Conservation (phyloP, 1,140 invertebrate genomes). For the Meloidogyne chitwoodi region DNA sequence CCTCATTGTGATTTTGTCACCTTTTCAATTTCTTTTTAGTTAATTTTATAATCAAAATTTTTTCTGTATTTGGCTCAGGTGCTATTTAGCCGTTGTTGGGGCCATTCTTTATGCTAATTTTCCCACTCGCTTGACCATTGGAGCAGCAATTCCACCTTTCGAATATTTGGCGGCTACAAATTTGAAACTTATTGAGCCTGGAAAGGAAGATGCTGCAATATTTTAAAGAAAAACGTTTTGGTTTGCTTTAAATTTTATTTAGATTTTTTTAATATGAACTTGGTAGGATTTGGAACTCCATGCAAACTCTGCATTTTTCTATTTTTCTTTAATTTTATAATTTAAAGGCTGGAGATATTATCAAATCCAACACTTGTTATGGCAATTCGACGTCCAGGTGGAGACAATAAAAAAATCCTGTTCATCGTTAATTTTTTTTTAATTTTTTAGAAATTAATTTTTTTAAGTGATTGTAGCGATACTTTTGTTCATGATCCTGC, state of each 20-base stretch:
- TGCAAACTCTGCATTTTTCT: background rate
- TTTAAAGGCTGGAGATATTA: slow-evolving; percentile 38
- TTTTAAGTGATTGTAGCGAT: no score
- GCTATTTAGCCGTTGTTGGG: slow-evolving; percentile 36
- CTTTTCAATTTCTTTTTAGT: no score
- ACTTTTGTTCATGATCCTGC: no score
- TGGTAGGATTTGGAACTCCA: no score
- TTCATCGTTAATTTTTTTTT: no score
- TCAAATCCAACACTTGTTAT: slow-evolving; percentile 24
- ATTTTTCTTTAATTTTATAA: background rate
- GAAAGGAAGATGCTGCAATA: slow-evolving; percentile 7
- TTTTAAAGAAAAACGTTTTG: background rate
- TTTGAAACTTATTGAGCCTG: slow-evolving; percentile 29
- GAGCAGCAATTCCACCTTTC: slow-evolving; percentile 36
- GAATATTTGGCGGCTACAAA: slow-evolving; percentile 34
- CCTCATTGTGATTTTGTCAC: no score
- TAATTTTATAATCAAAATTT: background rate
- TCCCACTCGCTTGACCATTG: slow-evolving; percentile 37
- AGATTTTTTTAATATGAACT: no score
- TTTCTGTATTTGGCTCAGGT: slow-evolving; percentile 23
- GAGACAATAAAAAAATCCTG: no score
- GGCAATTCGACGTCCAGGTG: slow-evolving; percentile 42
- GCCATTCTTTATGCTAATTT: slow-evolving; percentile 44
- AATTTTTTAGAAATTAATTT: no score
- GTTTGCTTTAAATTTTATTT: background rate